Conservation (phyloP, 2,113 vertebrate species). For the Sinosuthora webbiana region DNA sequence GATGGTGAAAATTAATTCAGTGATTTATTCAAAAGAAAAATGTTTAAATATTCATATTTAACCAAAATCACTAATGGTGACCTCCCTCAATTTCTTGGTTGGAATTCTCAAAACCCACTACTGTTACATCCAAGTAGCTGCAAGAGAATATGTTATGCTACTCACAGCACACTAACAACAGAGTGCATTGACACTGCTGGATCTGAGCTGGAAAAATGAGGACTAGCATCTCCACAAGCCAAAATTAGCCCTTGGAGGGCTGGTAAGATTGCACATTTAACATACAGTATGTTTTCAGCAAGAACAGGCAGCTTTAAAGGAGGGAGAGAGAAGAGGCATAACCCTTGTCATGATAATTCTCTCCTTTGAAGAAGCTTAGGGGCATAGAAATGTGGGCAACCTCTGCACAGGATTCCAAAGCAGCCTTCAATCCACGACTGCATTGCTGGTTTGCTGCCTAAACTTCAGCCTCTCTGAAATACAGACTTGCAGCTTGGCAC, state of each 20-base stretch:
- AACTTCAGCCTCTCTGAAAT: constrained; percentile 58
- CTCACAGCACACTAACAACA: background rate
- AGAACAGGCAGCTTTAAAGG: background rate
- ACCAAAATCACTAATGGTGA: background rate
- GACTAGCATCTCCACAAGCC: background rate
- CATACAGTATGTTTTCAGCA: background rate
- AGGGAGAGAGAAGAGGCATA: background rate
- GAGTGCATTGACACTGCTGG: background rate
- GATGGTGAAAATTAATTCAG: background rate
- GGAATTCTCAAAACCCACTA: background rate
- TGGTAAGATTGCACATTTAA: background rate
- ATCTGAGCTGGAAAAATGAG: background rate
- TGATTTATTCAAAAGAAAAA: background rate
- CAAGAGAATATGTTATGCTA: background rate
- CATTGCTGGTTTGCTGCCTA: constrained; percentile 21
- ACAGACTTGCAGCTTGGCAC: constrained; percentile 51
- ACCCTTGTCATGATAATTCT: background rate
- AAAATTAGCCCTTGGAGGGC: background rate
- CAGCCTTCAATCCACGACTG: background rate
- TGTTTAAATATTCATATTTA: background rate
- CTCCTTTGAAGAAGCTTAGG: background rate
- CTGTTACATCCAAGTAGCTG: background rate
- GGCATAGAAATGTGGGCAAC: background rate
- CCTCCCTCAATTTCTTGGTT: background rate
- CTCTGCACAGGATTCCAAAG: background rate